Conservation (phyloP, 2,113 vertebrate species). For the Phyllostomus hastatus region DNA sequence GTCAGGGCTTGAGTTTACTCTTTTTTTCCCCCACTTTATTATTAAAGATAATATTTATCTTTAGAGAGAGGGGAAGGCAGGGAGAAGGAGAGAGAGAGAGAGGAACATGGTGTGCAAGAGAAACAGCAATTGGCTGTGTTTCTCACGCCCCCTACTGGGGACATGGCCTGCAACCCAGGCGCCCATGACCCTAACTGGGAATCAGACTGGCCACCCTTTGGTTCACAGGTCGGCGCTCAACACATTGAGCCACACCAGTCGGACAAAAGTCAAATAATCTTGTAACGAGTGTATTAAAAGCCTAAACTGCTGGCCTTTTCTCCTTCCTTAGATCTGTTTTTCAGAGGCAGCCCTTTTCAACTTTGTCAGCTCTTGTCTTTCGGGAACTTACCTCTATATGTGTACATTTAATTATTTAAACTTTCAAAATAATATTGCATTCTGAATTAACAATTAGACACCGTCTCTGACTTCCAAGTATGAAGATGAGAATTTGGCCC, state of each 20-base stretch:
- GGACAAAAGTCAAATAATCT: not conserved
- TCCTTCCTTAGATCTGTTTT: not conserved
- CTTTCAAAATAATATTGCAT: not conserved
- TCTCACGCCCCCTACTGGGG: too few species aligned
- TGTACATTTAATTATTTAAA: not conserved
- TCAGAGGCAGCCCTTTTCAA: not conserved
- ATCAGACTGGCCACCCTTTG: too few species aligned
- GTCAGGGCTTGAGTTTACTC: too few species aligned
- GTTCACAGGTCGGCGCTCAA: too few species aligned
- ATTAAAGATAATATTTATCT: too few species aligned
- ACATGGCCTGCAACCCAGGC: too few species aligned
- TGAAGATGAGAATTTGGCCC: constrained; percentile 5
- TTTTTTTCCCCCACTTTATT: too few species aligned
- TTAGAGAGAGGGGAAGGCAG: too few species aligned
- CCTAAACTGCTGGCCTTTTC: not conserved
- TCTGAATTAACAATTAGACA: not conserved
- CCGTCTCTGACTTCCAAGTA: not conserved
- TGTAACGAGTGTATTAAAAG: not conserved
- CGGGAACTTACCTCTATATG: not conserved
- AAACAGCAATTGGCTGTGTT: too few species aligned
- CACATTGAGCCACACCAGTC: not conserved
- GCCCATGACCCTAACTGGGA: too few species aligned
- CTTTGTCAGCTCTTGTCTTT: not conserved
- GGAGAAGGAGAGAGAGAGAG: too few species aligned
- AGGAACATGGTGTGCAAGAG: too few species aligned